phyloP scores from a whole-genome alignment of 2,113 vertebrate genomes.

The Laterallus jamaicensis region DNA sequence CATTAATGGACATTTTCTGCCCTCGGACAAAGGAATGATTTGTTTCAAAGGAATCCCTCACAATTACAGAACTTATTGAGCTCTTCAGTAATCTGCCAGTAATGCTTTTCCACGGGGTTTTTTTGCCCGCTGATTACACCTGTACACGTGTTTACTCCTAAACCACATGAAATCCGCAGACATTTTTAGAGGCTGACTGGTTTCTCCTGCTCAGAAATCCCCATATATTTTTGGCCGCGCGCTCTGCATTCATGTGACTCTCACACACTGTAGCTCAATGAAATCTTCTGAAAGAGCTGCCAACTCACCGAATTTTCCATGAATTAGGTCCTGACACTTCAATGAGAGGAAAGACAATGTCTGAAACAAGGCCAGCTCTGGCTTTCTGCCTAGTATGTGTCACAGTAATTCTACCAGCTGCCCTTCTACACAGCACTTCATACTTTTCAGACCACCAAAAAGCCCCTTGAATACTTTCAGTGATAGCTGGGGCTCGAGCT shows the following conservation, averaged over 20 bases:
- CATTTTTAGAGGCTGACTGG: constrained; percentile 62
- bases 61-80: not conserved
- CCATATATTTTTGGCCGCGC: constrained; percentile 64
- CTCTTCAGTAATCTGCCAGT: not conserved
- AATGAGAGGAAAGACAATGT: constrained; percentile 85
- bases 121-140: constrained; percentile 64
- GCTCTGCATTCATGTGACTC: constrained; percentile 74
- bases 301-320: constrained; percentile 83
- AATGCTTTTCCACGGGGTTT: not conserved
- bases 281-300: constrained; percentile 80
- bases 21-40: not conserved
- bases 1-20: not conserved
- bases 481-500: constrained; percentile 62
- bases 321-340: constrained; percentile 87
- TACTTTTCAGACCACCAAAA: constrained; percentile 80
- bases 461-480: constrained; percentile 73
- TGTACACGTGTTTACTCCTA: constrained; percentile 63
- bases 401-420: constrained; percentile 80
- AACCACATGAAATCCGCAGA: constrained; percentile 58
- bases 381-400: constrained; percentile 81
- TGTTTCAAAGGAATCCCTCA: constrained; percentile 35
- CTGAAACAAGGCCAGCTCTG: constrained; percentile 82
- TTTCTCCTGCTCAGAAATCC: constrained; percentile 63
- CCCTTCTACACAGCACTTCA: constrained; percentile 77
- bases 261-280: constrained; percentile 77